Evolutionary conservation across 1,140 invertebrate genomes (phyloP), one percentile per base, ranked within the genome.

Genomic region (Bombus balteatus): DNA sequence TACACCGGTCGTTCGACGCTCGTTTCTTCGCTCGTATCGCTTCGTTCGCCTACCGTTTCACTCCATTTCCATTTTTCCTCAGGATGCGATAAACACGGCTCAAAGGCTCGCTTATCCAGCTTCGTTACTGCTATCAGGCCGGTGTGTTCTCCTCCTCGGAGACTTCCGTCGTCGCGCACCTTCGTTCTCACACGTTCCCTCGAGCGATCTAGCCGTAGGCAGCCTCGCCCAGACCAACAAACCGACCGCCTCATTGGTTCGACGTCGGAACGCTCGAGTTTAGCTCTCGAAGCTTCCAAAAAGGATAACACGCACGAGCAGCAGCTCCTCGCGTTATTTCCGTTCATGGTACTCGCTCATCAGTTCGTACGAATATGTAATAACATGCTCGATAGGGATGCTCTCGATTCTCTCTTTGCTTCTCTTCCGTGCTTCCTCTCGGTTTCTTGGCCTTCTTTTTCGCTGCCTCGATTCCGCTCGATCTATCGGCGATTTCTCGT

Each of bases 401-500:
- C 70, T 32, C 9, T 3, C 3, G 34, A 32, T 39, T 57, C 47
- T 66, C 13, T 66, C 25, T 28, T 37, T 57, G 32, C 73, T 39
- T 32, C 41, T 68, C n/a, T 10, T 53, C n/a, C 41, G 25, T 28
- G 32, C 12, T 62, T n/a, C 80, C 18, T 74, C 32, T 43, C 62
- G 12, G n/a, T 34, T 39, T 25, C 39, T 22, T 6, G 8, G 8
- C 25, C 62, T 5, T 59, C n/a, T n/a, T 59, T 34, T 22, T 28
- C 25, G 3, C 15, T 10, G 5, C 18, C n/a, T n/a, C 37, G 41
- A 65, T 80, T 37, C 43, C 39, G 73, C 34, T 47, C 77, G 66
- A 77, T 85, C 78, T 85, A 87, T 79, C 65, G 71, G 70, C 83
- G 82, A 90, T 90, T 87, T 82, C 88, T 90, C 86, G 53, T 34